Evolutionary conservation across 2,113 vertebrate genomes (phyloP), one percentile per base, ranked within the genome.

Genomic region (Petrocephalus microphthalmus): DNA sequence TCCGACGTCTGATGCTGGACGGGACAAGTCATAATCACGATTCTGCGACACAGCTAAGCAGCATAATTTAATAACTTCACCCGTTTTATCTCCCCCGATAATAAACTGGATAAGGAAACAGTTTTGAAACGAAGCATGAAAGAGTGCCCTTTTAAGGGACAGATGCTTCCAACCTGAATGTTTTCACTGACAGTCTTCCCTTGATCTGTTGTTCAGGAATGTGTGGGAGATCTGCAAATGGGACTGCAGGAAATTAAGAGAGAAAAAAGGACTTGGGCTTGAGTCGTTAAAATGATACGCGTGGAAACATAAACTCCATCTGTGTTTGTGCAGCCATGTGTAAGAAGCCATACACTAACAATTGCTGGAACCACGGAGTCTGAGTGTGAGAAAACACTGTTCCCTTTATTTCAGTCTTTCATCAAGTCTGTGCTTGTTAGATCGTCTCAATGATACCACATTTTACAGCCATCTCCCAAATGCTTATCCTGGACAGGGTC

Each of bases 51-150:
- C 25, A 53, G 74, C 51, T 78, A 78, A 87, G 60, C 49, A 56
- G 71, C 67, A 53, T 37, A 78, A 87, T 87, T 54, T 52, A 88
- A 71, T 88, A 8, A 49, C 67, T 88, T 88, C 51, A 52, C 71
- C 17, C 6, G 49, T 81, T 53, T 22, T 49, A 88, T 29, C 5
- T n/a, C n/a, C 49, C 84, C 81, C 45, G 45, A 45, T 83, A 22
- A 47, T 45, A 83, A n/a, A 49, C 45, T 25, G 81, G 42, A 83
- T 47, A 83, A 47, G 52, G 52, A 33, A 85, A n/a, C n/a, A n/a
- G n/a, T 37, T 85, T 85, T 3, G 49, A 25, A 85, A 85, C 8
- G 54, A 85, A 19, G 49, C 15, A 53, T 54, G 51, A 85, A 54
- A 54, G n/a, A 2, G 22, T 20, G 84, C 10, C 51, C 51, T 85